Evolutionary conservation across 2,888 invertebrate species (phyloP).

Genomic region (Morpho deidamia): DNA sequence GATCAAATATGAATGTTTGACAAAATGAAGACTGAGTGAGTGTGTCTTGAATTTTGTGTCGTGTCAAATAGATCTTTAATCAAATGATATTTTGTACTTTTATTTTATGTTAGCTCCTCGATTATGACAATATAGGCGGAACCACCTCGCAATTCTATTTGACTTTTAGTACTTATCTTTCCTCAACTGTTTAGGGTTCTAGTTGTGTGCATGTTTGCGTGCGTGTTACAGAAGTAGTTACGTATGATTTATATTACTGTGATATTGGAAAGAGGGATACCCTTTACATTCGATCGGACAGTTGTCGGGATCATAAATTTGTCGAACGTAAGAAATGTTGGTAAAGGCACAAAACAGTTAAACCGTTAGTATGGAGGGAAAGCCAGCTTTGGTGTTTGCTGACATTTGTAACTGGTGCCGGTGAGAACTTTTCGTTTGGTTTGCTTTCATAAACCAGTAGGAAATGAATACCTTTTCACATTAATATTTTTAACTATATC

Average conservation of each 20-base stretch:
- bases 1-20: constrained; percentile 3
- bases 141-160: constrained; percentile 24
- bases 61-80: constrained; percentile 6
- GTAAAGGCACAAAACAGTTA: constrained; percentile 57
- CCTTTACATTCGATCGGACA: constrained; percentile 45
- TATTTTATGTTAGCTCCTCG: constrained; percentile 2
- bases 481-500: constrained; percentile 77
- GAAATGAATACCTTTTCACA: constrained; percentile 74
- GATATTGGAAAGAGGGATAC: constrained; percentile 63
- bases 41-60: constrained; percentile 6
- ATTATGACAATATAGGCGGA: constrained; percentile 11
- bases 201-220: constrained; percentile 41
- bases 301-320: constrained; percentile 37
- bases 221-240: constrained; percentile 43
- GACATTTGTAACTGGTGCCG: constrained; percentile 58
- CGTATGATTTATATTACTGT: constrained; percentile 66
- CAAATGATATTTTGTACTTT: constrained; percentile 1
- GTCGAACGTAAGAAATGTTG: constrained; percentile 47
- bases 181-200: constrained; percentile 27
- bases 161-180: constrained; percentile 24
- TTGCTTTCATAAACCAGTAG: constrained; percentile 68
- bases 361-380: constrained; percentile 57
- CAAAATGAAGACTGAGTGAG: constrained; percentile 12
- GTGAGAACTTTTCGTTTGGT: constrained; percentile 61
- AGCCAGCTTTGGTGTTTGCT: constrained; percentile 73